Evolutionary conservation across 1,140 invertebrate genomes (phyloP).

Genomic region (Camponotus vicinus): DNA sequence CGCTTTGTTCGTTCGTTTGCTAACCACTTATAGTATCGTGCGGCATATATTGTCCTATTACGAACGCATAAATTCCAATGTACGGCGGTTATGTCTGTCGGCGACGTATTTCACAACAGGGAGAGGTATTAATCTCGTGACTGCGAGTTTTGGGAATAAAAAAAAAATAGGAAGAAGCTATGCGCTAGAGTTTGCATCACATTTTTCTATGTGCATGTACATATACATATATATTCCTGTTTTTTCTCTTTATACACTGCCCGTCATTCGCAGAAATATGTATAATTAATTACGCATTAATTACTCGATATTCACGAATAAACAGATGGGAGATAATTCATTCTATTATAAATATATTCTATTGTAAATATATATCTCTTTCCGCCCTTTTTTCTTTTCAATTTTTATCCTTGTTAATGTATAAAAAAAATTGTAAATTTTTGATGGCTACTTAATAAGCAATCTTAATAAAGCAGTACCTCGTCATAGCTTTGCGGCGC

Average conservation of each 20-base stretch:
- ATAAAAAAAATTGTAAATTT: background rate
- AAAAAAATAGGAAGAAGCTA: background rate
- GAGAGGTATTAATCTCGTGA: conserved; percentile 23
- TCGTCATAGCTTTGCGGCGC: background rate
- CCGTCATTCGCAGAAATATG: background rate
- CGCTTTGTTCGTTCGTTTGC: background rate
- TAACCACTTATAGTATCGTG: background rate
- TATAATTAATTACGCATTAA: background rate
- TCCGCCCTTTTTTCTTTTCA: background rate
- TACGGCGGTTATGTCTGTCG: background rate
- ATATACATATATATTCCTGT: too few species aligned
- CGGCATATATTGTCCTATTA: conserved; percentile 5
- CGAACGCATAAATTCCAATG: conserved; percentile 44
- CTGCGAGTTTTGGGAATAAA: background rate
- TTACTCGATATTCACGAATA: background rate
- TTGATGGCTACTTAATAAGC: conserved; percentile 7
- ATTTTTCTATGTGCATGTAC: background rate
- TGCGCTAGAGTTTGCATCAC: background rate
- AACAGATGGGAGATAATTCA: too few species aligned
- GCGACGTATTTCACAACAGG: conserved; percentile 19
- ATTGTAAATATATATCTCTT: background rate
- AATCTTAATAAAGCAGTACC: background rate
- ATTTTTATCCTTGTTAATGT: background rate
- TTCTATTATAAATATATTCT: background rate
- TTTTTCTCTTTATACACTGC: too few species aligned